These are phyloP conservation scores for Pantherophis guttatus DNA, from an alignment of 2,113 vertebrate genomes.

Conservation along the genomic window DNA sequence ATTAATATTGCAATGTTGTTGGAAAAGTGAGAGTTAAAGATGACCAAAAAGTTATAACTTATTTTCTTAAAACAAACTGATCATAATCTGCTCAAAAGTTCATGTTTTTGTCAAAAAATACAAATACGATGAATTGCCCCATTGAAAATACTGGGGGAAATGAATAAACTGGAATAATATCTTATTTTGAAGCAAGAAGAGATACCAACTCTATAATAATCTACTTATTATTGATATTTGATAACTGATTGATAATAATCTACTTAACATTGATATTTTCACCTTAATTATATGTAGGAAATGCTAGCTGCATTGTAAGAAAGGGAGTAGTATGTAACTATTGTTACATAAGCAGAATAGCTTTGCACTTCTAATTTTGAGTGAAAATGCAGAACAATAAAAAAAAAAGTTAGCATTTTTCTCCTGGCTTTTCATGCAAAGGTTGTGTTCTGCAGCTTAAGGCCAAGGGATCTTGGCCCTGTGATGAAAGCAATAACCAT, in stretches of 20 bases:
- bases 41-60: neutral
- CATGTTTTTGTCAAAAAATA: neutral
- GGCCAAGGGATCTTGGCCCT: conserved; percentile 48
- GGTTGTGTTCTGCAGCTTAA: conserved; percentile 54
- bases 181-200: neutral
- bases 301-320: neutral
- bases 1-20: neutral
- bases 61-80: neutral
- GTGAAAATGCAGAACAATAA: neutral
- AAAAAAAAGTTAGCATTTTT: neutral
- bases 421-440: conserved; percentile 52
- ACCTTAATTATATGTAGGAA: neutral
- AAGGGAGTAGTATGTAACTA: neutral
- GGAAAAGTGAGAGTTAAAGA: neutral
- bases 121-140: neutral
- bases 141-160: neutral
- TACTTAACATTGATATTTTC: neutral
- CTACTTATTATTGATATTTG: neutral
- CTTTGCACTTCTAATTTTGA: neutral
- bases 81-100: neutral
- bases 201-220: neutral
- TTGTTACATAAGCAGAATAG: neutral
- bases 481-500: conserved; percentile 70
- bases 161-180: neutral
- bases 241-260: too few relatives aligned